Evolutionary conservation across 2,797 vertebrate species (phyloP).

Genomic region (Poeciliopsis turneri): DNA sequence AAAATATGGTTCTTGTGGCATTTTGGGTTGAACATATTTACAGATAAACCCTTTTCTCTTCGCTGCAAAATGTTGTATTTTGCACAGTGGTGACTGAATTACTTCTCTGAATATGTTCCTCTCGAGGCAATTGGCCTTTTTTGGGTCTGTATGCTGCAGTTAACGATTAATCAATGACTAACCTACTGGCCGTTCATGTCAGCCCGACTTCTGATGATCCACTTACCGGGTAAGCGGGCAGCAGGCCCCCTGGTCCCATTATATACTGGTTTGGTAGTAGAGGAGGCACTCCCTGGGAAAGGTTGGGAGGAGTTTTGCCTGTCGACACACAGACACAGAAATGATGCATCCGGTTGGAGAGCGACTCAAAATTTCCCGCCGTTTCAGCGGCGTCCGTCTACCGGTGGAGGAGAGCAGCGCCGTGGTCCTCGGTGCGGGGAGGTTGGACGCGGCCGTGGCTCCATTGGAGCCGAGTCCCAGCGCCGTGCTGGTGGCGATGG

Average conservation of each 20-base stretch:
- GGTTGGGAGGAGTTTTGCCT: constrained; percentile 96
- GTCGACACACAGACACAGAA: constrained; percentile 43
- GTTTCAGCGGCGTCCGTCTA: constrained; percentile 32
- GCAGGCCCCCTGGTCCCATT: constrained; percentile 94
- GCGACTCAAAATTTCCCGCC: neutral
- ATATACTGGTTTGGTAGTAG: constrained; percentile 97
- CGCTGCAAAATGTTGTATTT: no score
- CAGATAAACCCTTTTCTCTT: no score
- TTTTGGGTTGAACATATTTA: no score
- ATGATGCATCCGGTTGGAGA: neutral
- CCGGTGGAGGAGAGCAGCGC: constrained; percentile 86
- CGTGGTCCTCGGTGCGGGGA: constrained; percentile 81
- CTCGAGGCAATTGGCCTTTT: no score
- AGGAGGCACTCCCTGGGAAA: constrained; percentile 93
- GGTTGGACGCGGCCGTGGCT: constrained; percentile 80
- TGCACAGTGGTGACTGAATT: no score
- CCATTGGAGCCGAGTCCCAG: constrained; percentile 87
- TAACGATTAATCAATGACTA: no score
- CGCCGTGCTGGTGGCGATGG: constrained; percentile 66
- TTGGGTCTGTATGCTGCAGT: no score
- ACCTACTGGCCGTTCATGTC: no score
- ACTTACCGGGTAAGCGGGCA: constrained; percentile 96
- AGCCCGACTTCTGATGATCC: constrained; percentile 5
- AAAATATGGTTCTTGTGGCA: no score
- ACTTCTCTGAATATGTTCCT: no score